Evolutionary conservation across 2,113 vertebrate species (phyloP).

Genomic region (Vulpes vulpes): DNA sequence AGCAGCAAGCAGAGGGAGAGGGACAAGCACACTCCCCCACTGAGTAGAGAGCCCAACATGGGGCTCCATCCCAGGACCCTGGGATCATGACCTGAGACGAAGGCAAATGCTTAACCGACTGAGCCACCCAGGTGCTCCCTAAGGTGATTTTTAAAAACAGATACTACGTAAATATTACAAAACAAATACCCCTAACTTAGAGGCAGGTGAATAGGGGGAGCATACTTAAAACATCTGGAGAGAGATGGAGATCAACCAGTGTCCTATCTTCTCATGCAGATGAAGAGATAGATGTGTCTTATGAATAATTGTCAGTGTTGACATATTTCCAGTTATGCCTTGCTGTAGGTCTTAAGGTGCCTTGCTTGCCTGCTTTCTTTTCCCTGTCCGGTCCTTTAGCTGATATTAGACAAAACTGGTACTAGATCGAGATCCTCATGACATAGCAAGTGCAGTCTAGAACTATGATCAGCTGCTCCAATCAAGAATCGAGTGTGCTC

Average conservation of each 20-base stretch:
- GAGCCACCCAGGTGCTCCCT: no score
- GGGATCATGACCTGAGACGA: no score
- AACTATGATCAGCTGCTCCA: background rate
- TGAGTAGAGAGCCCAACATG: no score
- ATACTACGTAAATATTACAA: background rate
- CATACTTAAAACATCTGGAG: background rate
- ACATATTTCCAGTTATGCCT: background rate
- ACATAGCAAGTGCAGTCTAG: no score
- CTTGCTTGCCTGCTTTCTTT: background rate
- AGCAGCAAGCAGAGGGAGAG: no score
- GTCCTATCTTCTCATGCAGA: background rate
- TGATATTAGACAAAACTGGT: background rate
- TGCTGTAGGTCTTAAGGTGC: background rate
- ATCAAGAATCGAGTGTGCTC: background rate
- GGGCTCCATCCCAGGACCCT: no score
- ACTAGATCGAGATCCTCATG: background rate
- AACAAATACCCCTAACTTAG: background rate
- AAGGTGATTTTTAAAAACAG: background rate
- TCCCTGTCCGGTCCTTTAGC: background rate
- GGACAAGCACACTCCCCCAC: no score
- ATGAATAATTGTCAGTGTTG: background rate
- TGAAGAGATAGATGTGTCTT: background rate
- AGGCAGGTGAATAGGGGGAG: background rate
- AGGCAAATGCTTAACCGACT: no score
- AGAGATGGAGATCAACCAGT: background rate